phyloP scores from a whole-genome alignment of 2,797 vertebrate genomes.

The Cynodonichthys magdalenae region DNA sequence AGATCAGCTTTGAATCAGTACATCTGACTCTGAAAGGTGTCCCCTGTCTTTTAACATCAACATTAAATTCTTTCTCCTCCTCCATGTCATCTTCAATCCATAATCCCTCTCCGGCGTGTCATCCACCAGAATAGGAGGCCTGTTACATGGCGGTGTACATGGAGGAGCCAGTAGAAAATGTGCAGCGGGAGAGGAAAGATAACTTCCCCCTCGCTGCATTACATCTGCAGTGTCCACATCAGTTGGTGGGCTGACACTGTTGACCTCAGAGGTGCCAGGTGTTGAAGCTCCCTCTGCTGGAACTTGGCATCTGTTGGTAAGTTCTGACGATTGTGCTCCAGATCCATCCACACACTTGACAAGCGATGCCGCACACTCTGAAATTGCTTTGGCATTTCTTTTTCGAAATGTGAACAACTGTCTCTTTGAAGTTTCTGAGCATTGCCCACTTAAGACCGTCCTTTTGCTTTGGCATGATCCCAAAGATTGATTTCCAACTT shows the following conservation, averaged over 20 bases:
- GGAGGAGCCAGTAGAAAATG: slow-evolving; percentile 48
- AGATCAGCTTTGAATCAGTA: slow-evolving; percentile 67
- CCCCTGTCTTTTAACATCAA: slow-evolving; percentile 78
- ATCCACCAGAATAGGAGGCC: slow-evolving; percentile 75
- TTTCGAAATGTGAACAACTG: slow-evolving; percentile 11
- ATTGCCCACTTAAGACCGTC: slow-evolving; percentile 8
- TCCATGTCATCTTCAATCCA: slow-evolving; percentile 90
- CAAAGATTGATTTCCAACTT: slow-evolving; percentile 19
- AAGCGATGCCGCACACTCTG: slow-evolving; percentile 17
- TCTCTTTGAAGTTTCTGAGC: slow-evolving; percentile 38
- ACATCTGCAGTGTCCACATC: slow-evolving; percentile 72
- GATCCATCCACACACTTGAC: slow-evolving; percentile 14
- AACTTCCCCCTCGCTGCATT: slow-evolving; percentile 10
- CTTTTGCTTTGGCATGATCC: slow-evolving; percentile 13
- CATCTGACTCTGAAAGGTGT: slow-evolving; percentile 77
- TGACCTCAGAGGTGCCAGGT: slow-evolving; percentile 31
- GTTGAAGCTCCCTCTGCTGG: slow-evolving; percentile 29
- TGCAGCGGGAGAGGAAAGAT: slow-evolving; percentile 15
- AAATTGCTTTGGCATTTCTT: slow-evolving; percentile 13
- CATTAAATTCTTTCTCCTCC: slow-evolving; percentile 82
- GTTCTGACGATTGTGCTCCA: slow-evolving; percentile 9
- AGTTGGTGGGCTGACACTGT: slow-evolving; percentile 39
- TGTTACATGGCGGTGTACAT: slow-evolving; percentile 44
- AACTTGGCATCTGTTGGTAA: slow-evolving; percentile 11
- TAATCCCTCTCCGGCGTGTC: slow-evolving; percentile 91